Conservation (phyloP, 2,888 invertebrate species). For the Ligdia adustata region DNA sequence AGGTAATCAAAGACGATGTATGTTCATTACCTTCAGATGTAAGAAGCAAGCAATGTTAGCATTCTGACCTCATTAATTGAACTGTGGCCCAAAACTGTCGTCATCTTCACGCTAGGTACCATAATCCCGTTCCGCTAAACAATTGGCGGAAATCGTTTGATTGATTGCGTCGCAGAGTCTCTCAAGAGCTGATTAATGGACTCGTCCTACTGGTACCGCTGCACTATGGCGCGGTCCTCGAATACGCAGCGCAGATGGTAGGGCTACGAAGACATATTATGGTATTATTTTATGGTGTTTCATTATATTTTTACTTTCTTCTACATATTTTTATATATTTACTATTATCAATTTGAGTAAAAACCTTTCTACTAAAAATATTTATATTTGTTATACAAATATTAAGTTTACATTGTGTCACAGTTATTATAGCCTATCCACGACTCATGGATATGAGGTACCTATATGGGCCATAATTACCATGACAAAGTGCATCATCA, state of each 20-base stretch:
- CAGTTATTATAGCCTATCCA: too few species aligned
- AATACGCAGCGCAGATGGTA: constrained; percentile 12
- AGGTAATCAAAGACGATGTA: too few species aligned
- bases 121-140: constrained; percentile 11
- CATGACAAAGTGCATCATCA: neutral
- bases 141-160: constrained; percentile 19
- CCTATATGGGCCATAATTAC: too few species aligned
- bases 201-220: constrained; percentile 19
- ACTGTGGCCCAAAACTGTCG: constrained; percentile 14
- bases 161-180: constrained; percentile 13
- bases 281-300: neutral
- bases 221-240: constrained; percentile 26
- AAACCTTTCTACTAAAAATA: too few species aligned
- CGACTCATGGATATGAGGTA: too few species aligned
- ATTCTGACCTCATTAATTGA: neutral
- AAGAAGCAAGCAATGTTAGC: neutral
- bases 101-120: neutral
- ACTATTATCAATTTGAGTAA: too few species aligned
- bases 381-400: too few species aligned
- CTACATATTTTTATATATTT: too few species aligned
- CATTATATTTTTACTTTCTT: constrained; percentile 3
- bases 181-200: constrained; percentile 20
- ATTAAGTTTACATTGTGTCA: too few species aligned
- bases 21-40: too few species aligned
- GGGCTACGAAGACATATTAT: neutral